Conservation (phyloP, 1,140 invertebrate genomes). For the Atta texana region DNA sequence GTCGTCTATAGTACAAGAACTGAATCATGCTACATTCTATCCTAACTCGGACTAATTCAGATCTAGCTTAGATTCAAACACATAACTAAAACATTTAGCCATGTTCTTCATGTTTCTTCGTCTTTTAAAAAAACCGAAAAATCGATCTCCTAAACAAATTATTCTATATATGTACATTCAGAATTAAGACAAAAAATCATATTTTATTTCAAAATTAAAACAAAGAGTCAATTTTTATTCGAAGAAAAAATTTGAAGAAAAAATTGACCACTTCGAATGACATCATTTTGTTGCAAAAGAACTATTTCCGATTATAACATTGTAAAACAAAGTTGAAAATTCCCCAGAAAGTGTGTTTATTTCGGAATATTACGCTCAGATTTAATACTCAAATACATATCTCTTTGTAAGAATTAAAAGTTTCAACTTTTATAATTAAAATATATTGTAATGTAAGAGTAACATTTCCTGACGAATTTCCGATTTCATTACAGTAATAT, state of each 20-base stretch:
- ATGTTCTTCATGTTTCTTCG: neutral
- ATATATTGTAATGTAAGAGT: no score
- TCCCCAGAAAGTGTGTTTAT: no score
- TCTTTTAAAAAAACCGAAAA: neutral
- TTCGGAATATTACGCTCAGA: no score
- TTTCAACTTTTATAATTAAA: no score
- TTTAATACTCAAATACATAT: no score
- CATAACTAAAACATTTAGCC: neutral
- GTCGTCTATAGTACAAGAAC: neutral
- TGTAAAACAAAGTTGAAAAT: no score
- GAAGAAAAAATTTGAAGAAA: neutral
- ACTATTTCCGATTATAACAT: no score
- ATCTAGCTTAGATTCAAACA: neutral
- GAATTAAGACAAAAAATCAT: neutral
- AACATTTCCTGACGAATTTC: neutral
- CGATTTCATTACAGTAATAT: constrained; percentile 1
- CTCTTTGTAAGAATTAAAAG: no score
- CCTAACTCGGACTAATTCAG: neutral
- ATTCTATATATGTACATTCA: neutral
- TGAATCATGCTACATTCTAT: neutral
- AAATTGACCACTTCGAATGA: neutral
- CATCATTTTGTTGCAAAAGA: no score
- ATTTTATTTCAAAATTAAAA: no score
- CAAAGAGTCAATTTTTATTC: neutral
- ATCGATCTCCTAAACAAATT: neutral